phyloP scores from a whole-genome alignment of 2,113 vertebrate genomes.

The Anser cygnoides region DNA sequence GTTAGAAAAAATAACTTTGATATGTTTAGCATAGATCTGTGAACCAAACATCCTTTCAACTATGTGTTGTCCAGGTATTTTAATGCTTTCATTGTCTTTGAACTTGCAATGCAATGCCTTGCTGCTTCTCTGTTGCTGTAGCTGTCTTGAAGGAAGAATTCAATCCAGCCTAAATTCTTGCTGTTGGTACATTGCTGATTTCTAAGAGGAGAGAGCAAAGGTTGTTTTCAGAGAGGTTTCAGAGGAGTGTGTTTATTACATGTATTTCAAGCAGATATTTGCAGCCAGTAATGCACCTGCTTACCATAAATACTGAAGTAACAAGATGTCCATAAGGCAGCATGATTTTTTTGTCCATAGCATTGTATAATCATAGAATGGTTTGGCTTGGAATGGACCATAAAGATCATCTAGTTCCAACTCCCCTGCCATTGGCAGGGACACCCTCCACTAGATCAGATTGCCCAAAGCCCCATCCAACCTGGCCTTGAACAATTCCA shows the following conservation, averaged over 20 bases:
- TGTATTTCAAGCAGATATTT: background rate
- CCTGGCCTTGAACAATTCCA: background rate
- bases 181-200: background rate
- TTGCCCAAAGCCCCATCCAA: background rate
- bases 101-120: background rate
- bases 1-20: background rate
- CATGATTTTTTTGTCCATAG: background rate
- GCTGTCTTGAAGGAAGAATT: background rate
- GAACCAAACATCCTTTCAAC: background rate
- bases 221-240: background rate
- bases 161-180: background rate
- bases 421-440: background rate
- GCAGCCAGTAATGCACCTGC: background rate
- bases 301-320: background rate
- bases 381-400: background rate
- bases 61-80: background rate
- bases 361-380: background rate
- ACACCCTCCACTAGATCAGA: background rate
- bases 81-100: rapidly evolving
- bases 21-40: background rate
- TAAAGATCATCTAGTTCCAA: background rate
- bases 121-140: background rate
- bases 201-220: background rate
- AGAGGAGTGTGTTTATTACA: background rate
- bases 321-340: background rate